Conservation (phyloP, 2,888 invertebrate species). For the Diarsia mendica region DNA sequence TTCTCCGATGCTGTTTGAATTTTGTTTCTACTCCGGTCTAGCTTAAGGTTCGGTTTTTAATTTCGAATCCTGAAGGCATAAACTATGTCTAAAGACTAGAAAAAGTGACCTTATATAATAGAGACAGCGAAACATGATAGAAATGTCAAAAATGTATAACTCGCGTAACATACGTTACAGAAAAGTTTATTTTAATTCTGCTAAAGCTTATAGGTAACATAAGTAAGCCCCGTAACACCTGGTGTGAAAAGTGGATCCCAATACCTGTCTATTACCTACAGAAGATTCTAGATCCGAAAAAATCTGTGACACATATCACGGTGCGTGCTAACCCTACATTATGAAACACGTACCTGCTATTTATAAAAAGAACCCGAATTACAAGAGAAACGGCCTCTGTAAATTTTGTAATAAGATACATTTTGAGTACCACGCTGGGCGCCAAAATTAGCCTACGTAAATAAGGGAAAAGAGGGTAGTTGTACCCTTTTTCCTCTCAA, state of each 20-base stretch:
- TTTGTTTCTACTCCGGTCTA: neutral
- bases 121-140: too few species aligned
- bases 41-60: neutral
- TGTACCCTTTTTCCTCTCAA: constrained; percentile 32
- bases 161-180: too few species aligned
- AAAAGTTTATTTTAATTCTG: too few species aligned
- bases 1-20: neutral
- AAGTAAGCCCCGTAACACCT: too few species aligned
- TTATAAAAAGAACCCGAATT: constrained; percentile 39
- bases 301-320: neutral
- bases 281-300: neutral
- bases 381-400: constrained; percentile 23
- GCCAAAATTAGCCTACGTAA: constrained; percentile 43
- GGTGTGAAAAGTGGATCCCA: neutral
- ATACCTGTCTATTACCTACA: neutral
- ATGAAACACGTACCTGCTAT: constrained; percentile 44
- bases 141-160: too few species aligned
- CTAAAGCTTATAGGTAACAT: too few species aligned
- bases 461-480: constrained; percentile 34
- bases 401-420: constrained; percentile 30
- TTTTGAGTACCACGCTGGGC: constrained; percentile 38
- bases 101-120: too few species aligned
- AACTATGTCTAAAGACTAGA: too few species aligned
- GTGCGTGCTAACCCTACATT: constrained; percentile 12
- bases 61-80: neutral